These are phyloP conservation scores for Drosophila tani DNA, from an alignment of 1,140 invertebrate genomes.

Conservation along the genomic window DNA sequence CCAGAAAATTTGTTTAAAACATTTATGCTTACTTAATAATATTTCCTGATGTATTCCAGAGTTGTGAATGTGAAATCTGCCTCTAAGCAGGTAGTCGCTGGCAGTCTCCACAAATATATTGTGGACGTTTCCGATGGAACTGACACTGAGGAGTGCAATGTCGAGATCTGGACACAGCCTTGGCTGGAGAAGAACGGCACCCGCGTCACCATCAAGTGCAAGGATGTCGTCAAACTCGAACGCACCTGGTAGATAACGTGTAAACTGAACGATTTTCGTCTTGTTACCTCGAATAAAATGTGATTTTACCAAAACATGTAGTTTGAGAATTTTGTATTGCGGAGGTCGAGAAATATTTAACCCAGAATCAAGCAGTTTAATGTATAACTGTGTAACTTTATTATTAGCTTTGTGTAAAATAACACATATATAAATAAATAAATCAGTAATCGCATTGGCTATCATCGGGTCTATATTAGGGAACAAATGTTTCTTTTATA, in stretches of 20 bases:
- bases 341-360: no score
- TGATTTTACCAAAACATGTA: slow-evolving; percentile 3
- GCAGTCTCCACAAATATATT: neutral
- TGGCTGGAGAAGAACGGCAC: neutral
- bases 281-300: slow-evolving; percentile 1
- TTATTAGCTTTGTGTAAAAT: no score
- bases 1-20: no score
- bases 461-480: no score
- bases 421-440: no score
- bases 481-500: no score
- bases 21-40: no score
- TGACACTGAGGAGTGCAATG: neutral
- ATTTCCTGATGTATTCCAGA: neutral
- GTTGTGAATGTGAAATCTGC: neutral
- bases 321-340: neutral
- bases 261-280: neutral
- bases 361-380: no score
- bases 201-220: slow-evolving; percentile 3
- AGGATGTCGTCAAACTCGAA: slow-evolving; percentile 1
- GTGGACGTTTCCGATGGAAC: slow-evolving; percentile 5
- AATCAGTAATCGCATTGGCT: no score
- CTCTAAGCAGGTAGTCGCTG: neutral
- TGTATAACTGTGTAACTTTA: no score
- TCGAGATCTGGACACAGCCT: neutral
- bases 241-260: slow-evolving; percentile 4